A percentile compares a stretch with the other conserved stretches of the same genome.
These are phyloP conservation scores for Apoderus coryli DNA, from an alignment of 2,888 invertebrate genomes.

Conservation along the genomic window DNA sequence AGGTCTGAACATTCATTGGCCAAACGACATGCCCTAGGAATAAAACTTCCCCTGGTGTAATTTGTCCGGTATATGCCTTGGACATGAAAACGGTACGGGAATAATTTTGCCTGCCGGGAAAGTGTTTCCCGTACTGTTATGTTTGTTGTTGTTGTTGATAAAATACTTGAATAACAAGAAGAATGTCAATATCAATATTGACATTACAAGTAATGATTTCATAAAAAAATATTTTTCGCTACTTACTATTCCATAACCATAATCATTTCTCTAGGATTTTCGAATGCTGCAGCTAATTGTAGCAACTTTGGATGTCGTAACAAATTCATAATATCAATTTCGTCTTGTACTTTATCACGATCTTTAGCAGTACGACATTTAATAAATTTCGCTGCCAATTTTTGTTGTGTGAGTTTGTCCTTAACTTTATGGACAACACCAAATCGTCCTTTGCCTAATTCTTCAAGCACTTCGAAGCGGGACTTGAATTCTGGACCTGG, in stretches of 20 bases:
- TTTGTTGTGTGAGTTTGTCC: slow-evolving; percentile 46
- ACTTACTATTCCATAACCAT: slow-evolving; percentile 89
- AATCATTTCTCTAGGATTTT: slow-evolving; percentile 59
- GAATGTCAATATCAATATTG: no score
- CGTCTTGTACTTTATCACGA: slow-evolving; percentile 61
- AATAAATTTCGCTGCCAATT: slow-evolving; percentile 73
- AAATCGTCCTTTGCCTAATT: slow-evolving; percentile 61
- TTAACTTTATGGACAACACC: slow-evolving; percentile 55
- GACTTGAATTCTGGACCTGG: slow-evolving; percentile 43
- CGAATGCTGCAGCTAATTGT: slow-evolving; percentile 69
- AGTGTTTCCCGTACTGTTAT: no score
- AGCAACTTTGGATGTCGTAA: slow-evolving; percentile 74
- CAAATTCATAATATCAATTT: slow-evolving; percentile 76
- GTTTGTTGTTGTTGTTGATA: no score
- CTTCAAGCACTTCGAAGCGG: slow-evolving; percentile 52
- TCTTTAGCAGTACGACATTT: slow-evolving; percentile 58
- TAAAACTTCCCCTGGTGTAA: no score
- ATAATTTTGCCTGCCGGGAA: no score
- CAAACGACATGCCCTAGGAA: no score
- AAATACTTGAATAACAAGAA: no score
- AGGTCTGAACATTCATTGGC: no score
- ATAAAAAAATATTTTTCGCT: slow-evolving; percentile 9
- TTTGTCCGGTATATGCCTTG: no score
- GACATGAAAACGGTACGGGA: no score
- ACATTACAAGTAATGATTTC: no score